Evolutionary conservation across 2,113 vertebrate genomes (phyloP).

Genomic region (Asarcornis scutulata): DNA sequence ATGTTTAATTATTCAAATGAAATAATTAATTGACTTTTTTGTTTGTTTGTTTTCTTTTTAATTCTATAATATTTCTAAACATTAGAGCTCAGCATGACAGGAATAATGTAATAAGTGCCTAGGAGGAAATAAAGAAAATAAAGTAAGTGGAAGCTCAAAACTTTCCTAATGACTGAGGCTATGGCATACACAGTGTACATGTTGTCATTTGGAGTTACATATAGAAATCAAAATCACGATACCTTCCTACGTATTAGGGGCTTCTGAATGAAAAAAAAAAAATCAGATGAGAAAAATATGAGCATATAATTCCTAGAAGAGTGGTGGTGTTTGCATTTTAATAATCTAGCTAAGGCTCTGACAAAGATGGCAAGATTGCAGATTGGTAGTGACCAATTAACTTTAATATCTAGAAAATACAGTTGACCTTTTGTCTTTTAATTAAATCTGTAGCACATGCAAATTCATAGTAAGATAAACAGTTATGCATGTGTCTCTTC

Average conservation of each 20-base stretch:
- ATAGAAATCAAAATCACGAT: not conserved
- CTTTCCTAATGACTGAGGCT: not conserved
- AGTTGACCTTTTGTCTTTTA: not conserved
- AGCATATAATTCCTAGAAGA: not conserved
- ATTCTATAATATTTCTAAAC: constrained; percentile 43
- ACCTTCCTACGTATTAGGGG: not conserved
- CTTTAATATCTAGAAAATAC: not conserved
- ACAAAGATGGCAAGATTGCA: not conserved
- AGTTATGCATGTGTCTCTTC: not conserved
- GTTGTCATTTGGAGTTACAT: not conserved
- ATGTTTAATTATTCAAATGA: constrained; percentile 75
- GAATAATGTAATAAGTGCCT: not conserved
- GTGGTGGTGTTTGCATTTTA: not conserved
- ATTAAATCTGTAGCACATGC: not conserved
- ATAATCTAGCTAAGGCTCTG: not conserved
- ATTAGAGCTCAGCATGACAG: constrained; percentile 8
- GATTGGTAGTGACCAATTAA: not conserved
- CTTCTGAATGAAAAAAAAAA: not conserved
- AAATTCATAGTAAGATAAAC: not conserved
- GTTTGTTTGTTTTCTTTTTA: constrained; percentile 37
- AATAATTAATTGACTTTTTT: constrained; percentile 65
- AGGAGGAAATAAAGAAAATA: not conserved
- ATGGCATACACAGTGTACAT: not conserved
- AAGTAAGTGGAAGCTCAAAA: not conserved
- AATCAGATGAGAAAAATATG: not conserved